phyloP scores from a whole-genome alignment of 2,113 vertebrate species.

The Chitala chitala region DNA sequence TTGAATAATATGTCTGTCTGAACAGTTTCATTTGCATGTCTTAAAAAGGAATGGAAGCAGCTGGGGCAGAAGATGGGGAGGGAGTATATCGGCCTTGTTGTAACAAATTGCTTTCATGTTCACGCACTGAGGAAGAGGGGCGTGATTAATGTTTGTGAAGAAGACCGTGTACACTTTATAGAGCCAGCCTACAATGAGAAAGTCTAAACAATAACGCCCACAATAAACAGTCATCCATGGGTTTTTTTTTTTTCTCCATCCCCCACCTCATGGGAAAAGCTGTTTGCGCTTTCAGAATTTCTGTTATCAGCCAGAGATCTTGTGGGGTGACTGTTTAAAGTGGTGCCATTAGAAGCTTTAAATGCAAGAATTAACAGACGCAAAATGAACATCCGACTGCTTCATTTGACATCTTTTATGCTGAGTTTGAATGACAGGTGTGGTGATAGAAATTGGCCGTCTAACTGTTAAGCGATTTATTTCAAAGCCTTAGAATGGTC shows the following conservation, averaged over 20 bases:
- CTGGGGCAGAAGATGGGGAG: too few species aligned
- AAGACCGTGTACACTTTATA: neutral
- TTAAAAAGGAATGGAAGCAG: neutral
- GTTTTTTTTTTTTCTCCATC: too few species aligned
- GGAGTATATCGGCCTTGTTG: neutral
- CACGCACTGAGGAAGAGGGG: neutral
- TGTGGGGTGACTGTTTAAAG: too few species aligned
- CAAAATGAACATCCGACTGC: too few species aligned
- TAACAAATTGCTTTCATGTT: neutral
- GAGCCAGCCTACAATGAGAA: neutral
- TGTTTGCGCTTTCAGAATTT: too few species aligned
- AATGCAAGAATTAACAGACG: too few species aligned
- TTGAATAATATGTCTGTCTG: neutral
- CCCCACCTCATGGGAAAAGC: neutral
- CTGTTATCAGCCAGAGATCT: too few species aligned
- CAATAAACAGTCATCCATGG: neutral
- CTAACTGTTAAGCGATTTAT: neutral
- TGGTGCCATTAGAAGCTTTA: too few species aligned
- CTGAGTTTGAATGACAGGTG: too few species aligned
- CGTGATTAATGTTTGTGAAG: neutral
- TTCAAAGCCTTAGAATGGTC: neutral
- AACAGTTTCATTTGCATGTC: too few species aligned
- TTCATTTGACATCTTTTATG: too few species aligned
- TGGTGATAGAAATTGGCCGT: too few species aligned
- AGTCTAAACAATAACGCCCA: neutral